Evolutionary conservation across 23 tunicate species (phyloP), one percentile per base, ranked within the genome.

Genomic region (Clavelina lepadiformis): DNA sequence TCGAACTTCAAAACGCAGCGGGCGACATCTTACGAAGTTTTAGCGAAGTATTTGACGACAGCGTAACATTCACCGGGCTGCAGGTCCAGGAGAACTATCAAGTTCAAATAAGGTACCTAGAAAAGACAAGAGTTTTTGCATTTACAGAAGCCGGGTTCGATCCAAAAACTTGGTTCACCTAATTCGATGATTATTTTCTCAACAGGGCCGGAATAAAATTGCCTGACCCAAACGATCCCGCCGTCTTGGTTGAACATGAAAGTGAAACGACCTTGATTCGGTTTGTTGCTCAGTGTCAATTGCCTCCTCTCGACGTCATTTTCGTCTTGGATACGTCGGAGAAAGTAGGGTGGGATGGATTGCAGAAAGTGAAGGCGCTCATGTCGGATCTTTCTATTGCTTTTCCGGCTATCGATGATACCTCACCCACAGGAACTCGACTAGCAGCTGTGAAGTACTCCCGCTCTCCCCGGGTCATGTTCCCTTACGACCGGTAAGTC

Each of bases 401-500:
- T 20, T 6, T 46, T 45, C 68, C 78, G 3, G 44, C 58, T 1
- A 15, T 72, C 15, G 28, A 56, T 2, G 6, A 21, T 44, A 25
- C 28, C 24, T 37, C 31, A 18, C 44, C n/a, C 24, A 72, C 25
- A 2, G 78, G 78, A 33, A 59, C 54, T 2, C 25, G 78, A 3
- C 53, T 72, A 2, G 67, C 78, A 2, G 78, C 68, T 1, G 57
- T 72, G 4, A 58, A 33, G 46, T 72, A 72, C 31, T 44, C 38
- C 31, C 1, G 46, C 3, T 18, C 29, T 1, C 44, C 78, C 5
- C 25, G 1, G 3, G 23, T 31, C 3, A 72, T 72, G 26, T 72
- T 56, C 61, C 2, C 29, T 1, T 56, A 22, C 6, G 13, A 19
- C 2, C 28, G 61, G 61, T 56, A 56, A 26, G 2, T 44, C 8